Percentiles rank a stretch among this genome's conserved stretches.
phyloP scores from a whole-genome alignment of 2,797 vertebrate species.

The Pterois miles region DNA sequence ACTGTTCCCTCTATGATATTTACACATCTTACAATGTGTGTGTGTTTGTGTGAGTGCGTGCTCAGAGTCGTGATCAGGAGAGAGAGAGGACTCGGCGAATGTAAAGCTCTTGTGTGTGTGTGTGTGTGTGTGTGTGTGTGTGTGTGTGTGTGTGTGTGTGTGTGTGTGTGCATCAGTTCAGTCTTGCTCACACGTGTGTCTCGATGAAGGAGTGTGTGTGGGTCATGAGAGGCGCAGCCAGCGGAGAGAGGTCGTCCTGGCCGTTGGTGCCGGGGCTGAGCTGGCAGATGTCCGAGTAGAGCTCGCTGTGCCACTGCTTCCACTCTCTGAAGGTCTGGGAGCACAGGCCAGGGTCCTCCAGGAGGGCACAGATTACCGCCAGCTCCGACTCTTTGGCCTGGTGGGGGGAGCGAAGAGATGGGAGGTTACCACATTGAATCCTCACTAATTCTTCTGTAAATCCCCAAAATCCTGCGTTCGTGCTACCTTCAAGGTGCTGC shows the following conservation, averaged over 20 bases:
- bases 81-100: slow-evolving; percentile 19
- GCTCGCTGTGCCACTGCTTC: slow-evolving; percentile 92
- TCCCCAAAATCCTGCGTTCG: not conserved
- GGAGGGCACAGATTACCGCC: slow-evolving; percentile 85
- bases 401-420: slow-evolving; percentile 40
- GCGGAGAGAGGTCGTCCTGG: slow-evolving; percentile 85
- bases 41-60: slow-evolving; percentile 56
- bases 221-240: slow-evolving; percentile 85
- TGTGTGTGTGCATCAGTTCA: slow-evolving; percentile 45
- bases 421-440: slow-evolving; percentile 4
- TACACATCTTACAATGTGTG: slow-evolving; percentile 88
- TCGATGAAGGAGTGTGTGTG: slow-evolving; percentile 93
- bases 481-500: slow-evolving; percentile 91
- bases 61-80: slow-evolving; percentile 54
- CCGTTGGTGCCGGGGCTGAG: slow-evolving; percentile 87
- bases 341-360: slow-evolving; percentile 88
- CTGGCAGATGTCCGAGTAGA: slow-evolving; percentile 92
- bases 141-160: slow-evolving; percentile 25
- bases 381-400: slow-evolving; percentile 91
- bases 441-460: not conserved
- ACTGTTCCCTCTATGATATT: slow-evolving; percentile 81
- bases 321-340: slow-evolving; percentile 91
- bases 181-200: slow-evolving; percentile 86
- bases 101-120: slow-evolving; percentile 46
- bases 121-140: slow-evolving; percentile 52